Percentiles rank a stretch among this genome's conserved stretches.
Conservation (phyloP, 2,797 vertebrate genomes). For the Silurus aristotelis region DNA sequence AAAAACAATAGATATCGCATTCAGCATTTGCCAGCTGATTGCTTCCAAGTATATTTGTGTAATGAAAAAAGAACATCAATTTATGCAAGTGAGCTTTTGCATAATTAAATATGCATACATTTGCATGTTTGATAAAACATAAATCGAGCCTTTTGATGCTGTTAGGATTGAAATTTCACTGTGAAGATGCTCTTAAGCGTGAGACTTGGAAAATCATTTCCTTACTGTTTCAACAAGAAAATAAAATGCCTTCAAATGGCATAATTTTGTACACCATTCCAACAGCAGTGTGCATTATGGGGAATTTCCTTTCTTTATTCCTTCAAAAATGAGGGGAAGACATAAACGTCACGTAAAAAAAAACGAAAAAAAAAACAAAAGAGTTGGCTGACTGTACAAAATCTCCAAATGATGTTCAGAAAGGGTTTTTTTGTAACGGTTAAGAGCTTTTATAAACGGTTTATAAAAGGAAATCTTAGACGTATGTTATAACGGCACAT, state of each 20-base stretch:
- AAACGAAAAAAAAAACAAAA: neutral
- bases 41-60: neutral
- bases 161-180: neutral
- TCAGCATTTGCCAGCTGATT: neutral
- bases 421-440: too few relatives aligned
- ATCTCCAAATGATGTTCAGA: too few relatives aligned
- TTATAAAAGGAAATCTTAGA: neutral
- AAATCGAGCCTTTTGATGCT: neutral
- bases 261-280: neutral
- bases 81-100: neutral
- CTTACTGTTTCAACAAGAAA: neutral
- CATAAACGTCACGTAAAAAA: neutral
- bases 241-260: neutral
- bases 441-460: neutral
- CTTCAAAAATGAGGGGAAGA: neutral
- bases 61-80: neutral
- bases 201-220: neutral
- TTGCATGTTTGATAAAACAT: neutral
- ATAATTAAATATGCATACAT: constrained; percentile 4
- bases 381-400: neutral
- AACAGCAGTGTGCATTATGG: neutral
- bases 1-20: neutral
- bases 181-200: neutral
- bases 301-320: neutral
- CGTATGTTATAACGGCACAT: neutral